Conservation (phyloP, 2,113 vertebrate species). For the Corvus hawaiiensis region DNA sequence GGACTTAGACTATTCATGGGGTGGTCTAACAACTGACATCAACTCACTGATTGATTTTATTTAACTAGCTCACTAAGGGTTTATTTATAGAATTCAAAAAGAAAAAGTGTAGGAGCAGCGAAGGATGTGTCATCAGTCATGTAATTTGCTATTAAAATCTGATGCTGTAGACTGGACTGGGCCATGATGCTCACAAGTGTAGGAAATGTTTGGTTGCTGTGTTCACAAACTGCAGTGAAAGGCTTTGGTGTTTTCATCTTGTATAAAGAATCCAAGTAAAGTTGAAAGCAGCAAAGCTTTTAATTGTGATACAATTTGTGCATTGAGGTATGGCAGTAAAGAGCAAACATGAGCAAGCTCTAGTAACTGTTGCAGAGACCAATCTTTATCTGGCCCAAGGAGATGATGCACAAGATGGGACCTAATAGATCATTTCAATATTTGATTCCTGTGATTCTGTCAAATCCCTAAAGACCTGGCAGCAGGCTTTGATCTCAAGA, state of each 20-base stretch:
- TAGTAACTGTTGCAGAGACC: not conserved
- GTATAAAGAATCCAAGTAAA: not conserved
- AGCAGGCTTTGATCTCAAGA: slow-evolving; percentile 31
- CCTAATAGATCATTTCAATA: not conserved
- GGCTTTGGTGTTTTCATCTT: not conserved
- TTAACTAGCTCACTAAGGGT: not conserved
- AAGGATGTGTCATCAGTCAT: not conserved
- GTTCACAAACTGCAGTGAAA: not conserved
- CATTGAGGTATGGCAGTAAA: not conserved
- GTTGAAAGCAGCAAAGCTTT: not conserved
- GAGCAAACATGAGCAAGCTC: not conserved
- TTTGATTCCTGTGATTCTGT: slow-evolving; percentile 26
- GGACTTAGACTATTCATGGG: slow-evolving; percentile 21
- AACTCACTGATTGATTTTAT: slow-evolving; percentile 2
- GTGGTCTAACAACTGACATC: slow-evolving; percentile 24
- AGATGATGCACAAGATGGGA: not conserved
- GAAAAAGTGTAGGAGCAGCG: not conserved
- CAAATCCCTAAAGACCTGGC: not conserved
- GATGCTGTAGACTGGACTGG: not conserved
- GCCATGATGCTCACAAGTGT: not conserved
- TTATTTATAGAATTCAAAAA: not conserved
- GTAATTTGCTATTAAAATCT: not conserved
- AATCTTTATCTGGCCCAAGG: not conserved
- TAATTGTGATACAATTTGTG: not conserved
- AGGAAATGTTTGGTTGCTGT: not conserved